Evolutionary conservation across 2,797 vertebrate species (phyloP).

Genomic region (Loris lydekkerianus): DNA sequence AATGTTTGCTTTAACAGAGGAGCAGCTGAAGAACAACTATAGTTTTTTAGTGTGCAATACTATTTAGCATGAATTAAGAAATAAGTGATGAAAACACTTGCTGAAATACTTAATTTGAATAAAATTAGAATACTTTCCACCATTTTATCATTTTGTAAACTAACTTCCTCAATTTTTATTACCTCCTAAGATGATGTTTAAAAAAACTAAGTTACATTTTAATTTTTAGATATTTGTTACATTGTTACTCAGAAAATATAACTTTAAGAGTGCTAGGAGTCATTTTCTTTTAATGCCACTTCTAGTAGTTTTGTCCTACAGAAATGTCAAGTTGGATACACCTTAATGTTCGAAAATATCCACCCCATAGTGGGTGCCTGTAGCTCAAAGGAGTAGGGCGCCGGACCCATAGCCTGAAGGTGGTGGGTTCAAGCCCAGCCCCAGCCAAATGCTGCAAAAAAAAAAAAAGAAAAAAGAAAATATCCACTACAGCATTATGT

Average conservation of each 20-base stretch:
- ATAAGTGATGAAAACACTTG: slow-evolving; percentile 25
- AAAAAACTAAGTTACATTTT: slow-evolving; percentile 30
- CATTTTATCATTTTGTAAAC: slow-evolving; percentile 47
- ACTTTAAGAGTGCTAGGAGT: background rate
- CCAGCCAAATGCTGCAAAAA: too few relatives aligned
- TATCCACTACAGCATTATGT: background rate
- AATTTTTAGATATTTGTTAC: background rate
- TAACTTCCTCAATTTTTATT: slow-evolving; percentile 52
- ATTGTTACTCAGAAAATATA: background rate
- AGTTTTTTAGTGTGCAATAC: slow-evolving; percentile 20
- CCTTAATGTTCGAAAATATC: background rate
- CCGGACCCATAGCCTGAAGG: too few relatives aligned
- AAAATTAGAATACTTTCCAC: slow-evolving; percentile 58
- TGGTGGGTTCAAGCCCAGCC: too few relatives aligned
- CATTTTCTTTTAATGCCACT: background rate
- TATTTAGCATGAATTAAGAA: slow-evolving; percentile 60
- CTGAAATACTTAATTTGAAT: slow-evolving; percentile 76
- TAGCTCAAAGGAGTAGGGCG: too few relatives aligned
- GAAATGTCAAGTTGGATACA: background rate
- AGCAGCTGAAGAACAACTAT: slow-evolving; percentile 69
- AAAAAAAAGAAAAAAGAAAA: background rate
- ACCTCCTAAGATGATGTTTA: slow-evolving; percentile 43
- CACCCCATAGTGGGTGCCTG: background rate
- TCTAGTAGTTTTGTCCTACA: background rate
- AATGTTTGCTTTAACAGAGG: slow-evolving; percentile 73